These are phyloP conservation scores for Pemphigus obesinymphae DNA, from an alignment of 1,140 invertebrate genomes.

Conservation along the genomic window DNA sequence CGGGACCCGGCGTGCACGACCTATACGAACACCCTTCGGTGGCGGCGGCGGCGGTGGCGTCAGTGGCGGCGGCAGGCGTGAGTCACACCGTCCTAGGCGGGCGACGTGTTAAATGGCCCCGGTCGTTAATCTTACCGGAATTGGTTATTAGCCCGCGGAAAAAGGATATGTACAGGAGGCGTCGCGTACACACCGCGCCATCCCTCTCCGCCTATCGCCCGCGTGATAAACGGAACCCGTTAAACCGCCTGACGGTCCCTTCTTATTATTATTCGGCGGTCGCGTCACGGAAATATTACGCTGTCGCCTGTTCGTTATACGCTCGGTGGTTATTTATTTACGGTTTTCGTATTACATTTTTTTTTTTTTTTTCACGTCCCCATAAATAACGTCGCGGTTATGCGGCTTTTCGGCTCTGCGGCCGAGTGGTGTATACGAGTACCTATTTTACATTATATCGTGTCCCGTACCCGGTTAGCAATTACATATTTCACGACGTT, in stretches of 20 bases:
- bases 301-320: neutral
- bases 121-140: neutral
- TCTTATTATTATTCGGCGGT: too few species aligned
- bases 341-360: too few species aligned
- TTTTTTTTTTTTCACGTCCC: too few species aligned
- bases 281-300: neutral
- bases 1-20: neutral
- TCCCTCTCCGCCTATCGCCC: neutral
- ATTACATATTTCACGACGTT: too few species aligned
- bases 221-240: neutral
- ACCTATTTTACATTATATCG: too few species aligned
- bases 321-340: too few species aligned
- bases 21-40: neutral
- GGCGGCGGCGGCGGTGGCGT: neutral
- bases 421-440: too few species aligned
- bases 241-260: neutral
- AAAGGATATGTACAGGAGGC: neutral
- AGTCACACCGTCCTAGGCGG: neutral
- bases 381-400: too few species aligned
- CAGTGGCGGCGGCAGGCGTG: neutral
- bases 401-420: too few species aligned
- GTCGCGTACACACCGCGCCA: neutral
- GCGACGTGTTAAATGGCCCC: neutral
- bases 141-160: constrained; percentile 6
- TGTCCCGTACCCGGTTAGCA: too few species aligned